Conservation (phyloP, 92 coral and sea anemone genomes). For the Porites lobata region DNA sequence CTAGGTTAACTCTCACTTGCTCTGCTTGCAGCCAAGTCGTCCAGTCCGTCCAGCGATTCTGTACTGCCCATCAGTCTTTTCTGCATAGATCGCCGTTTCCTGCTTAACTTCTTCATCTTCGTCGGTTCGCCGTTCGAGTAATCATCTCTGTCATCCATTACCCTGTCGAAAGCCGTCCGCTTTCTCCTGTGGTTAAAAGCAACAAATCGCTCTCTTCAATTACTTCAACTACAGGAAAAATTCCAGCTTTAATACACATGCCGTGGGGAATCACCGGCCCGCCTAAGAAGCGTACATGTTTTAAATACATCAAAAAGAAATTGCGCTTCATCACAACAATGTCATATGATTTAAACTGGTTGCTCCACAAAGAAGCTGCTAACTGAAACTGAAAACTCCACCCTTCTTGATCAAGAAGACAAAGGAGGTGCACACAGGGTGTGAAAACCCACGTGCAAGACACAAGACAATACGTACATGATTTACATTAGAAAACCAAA, state of each 20-base stretch:
- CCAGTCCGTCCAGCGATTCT: constrained; percentile 79
- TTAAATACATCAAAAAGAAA: no score
- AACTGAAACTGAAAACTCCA: no score
- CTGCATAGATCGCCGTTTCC: constrained; percentile 74
- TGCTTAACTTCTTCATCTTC: constrained; percentile 66
- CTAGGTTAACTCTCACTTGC: constrained; percentile 39
- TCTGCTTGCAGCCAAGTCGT: constrained; percentile 78
- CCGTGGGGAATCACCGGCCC: not conserved
- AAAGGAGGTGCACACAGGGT: no score
- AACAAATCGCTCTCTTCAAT: not conserved
- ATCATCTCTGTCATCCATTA: constrained; percentile 77
- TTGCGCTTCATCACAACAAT: not conserved
- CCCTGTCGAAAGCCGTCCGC: constrained; percentile 53
- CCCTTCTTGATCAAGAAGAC: no score
- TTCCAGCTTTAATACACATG: not conserved
- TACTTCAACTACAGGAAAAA: not conserved
- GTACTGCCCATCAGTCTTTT: constrained; percentile 90
- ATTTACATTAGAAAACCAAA: no score
- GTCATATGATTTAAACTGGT: not conserved
- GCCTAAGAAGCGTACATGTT: no score
- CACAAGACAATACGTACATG: no score
- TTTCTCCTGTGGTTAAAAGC: constrained; percentile 40
- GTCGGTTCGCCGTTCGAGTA: constrained; percentile 71
- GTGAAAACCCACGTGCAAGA: no score
- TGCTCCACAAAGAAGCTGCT: not conserved